Evolutionary conservation across 2,888 invertebrate species (phyloP), one percentile per base, ranked within the genome.

Genomic region (Cordilura impudica): DNA sequence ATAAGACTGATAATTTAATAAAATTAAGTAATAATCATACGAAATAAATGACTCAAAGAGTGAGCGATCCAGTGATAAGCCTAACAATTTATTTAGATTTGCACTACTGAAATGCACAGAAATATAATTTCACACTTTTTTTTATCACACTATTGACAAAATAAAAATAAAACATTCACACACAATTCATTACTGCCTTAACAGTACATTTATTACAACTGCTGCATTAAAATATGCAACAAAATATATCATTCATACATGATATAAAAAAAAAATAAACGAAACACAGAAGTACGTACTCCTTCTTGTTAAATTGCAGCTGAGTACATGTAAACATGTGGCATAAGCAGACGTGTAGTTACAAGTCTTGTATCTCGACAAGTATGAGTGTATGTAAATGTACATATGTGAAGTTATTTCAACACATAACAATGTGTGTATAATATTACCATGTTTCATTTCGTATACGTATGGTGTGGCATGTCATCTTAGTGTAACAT

Each of bases 251-350:
- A 4, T 26, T 26, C 16, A 18, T 23, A 60, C 45, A 19, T 49
- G 31, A 3, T n/a, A 43, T 47, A 21, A 26, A 39, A n/a, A n/a
- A n/a, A n/a, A n/a, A n/a, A n/a, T n/a, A n/a, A n/a, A n/a, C n/a
- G 16, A 58, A 23, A 18, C 45, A 54, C 43, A 16, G 16, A 58
- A 23, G n/a, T 31, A 54, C 43, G 21, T n/a, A 29, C 14, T 23
- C 14, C 49, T 60, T 12, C 45, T 12, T 71, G 65, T 66, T 35
- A 58, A 71, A 65, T 39, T 70, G 51, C 60, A 60, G 65, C 70
- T 71, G 65, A 71, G 71, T 43, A 60, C 60, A 61, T 66, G 66
- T 54, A 60, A 71, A 54, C 71, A 71, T 71, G 35, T 71, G 71
- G n/a, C 65, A 66, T 43, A 45, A 66, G 18, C 51, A 21, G 26